These are phyloP conservation scores for Spodoptera littoralis DNA, from an alignment of 2,888 invertebrate species.

Conservation along the genomic window DNA sequence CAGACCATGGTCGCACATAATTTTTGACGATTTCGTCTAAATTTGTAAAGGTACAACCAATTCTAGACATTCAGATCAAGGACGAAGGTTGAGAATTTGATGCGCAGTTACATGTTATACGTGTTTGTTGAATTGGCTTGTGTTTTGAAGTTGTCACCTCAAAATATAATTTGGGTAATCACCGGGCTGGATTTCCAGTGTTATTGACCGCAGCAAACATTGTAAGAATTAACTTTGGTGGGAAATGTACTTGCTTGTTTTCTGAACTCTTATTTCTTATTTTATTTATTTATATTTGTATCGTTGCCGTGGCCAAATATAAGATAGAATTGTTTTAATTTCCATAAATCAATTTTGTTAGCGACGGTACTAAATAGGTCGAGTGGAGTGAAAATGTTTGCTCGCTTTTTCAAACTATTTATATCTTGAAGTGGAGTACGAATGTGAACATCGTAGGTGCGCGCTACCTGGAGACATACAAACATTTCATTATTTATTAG, in stretches of 20 bases:
- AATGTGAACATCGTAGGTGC: slow-evolving; percentile 19
- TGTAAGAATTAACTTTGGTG: slow-evolving; percentile 22
- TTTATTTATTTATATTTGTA: no score
- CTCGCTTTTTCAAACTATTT: slow-evolving; percentile 45
- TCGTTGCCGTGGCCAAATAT: slow-evolving; percentile 16
- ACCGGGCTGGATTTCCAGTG: slow-evolving; percentile 20
- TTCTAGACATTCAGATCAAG: slow-evolving; percentile 34
- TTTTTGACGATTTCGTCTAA: slow-evolving; percentile 28
- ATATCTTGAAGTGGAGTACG: slow-evolving; percentile 39
- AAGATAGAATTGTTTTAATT: slow-evolving; percentile 21
- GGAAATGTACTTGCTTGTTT: slow-evolving; percentile 38
- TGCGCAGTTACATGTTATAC: slow-evolving; percentile 13
- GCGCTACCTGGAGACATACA: slow-evolving; percentile 26
- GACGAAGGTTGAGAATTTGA: slow-evolving; percentile 31
- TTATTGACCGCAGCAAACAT: slow-evolving; percentile 36
- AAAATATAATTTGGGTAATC: slow-evolving; percentile 33
- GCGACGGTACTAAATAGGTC: slow-evolving; percentile 44
- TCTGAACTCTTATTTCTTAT: slow-evolving; percentile 13
- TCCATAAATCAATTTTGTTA: slow-evolving; percentile 41
- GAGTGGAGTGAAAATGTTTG: slow-evolving; percentile 40
- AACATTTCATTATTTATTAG: slow-evolving; percentile 5
- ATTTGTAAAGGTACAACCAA: slow-evolving; percentile 28
- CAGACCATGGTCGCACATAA: slow-evolving; percentile 23
- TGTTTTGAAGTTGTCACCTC: slow-evolving; percentile 22
- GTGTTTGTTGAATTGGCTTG: slow-evolving; percentile 22